Evolutionary conservation across 1,140 invertebrate genomes (phyloP).

Genomic region (Drosophila ironensis): DNA sequence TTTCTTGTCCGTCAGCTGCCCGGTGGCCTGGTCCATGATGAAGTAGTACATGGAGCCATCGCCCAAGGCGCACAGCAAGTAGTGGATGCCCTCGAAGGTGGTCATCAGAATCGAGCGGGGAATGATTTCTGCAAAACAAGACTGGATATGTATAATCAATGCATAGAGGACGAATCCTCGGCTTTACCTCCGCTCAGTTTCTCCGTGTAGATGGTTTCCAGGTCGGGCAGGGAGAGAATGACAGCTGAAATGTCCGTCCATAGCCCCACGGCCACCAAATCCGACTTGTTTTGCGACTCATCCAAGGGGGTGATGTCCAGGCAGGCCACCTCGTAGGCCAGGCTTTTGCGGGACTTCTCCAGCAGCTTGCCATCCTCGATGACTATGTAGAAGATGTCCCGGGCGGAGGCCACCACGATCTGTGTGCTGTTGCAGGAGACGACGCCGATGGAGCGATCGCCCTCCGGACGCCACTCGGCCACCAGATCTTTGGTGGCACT

Average conservation of each 20-base stretch:
- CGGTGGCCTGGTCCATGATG: conserved; percentile 88
- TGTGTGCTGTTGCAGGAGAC: conserved; percentile 93
- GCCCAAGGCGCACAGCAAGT: conserved; percentile 95
- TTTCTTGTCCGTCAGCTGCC: conserved; percentile 91
- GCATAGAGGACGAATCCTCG: neutral
- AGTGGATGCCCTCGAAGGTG: conserved; percentile 95
- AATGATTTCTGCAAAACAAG: conserved; percentile 94
- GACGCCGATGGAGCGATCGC: conserved; percentile 91
- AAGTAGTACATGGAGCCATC: conserved; percentile 99
- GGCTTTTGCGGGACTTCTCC: conserved; percentile 82
- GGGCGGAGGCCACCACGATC: conserved; percentile 94
- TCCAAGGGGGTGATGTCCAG: conserved; percentile 95
- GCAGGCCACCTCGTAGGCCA: conserved; percentile 93
- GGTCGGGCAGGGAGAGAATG: conserved; percentile 89
- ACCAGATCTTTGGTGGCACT: conserved; percentile 87
- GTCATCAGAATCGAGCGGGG: conserved; percentile 97
- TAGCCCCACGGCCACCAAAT: conserved; percentile 94
- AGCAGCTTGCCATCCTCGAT: conserved; percentile 87
- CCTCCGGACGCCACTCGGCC: conserved; percentile 90
- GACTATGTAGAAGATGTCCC: conserved; percentile 94
- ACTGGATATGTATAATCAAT: no score
- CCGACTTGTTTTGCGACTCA: conserved; percentile 85
- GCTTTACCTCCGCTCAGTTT: conserved; percentile 88
- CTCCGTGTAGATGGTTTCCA: conserved; percentile 92
- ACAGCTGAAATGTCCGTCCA: conserved; percentile 98